A percentile compares a stretch with the other conserved stretches of the same genome.
Conservation (phyloP, 2,113 vertebrate genomes). For the Chitala chitala region DNA sequence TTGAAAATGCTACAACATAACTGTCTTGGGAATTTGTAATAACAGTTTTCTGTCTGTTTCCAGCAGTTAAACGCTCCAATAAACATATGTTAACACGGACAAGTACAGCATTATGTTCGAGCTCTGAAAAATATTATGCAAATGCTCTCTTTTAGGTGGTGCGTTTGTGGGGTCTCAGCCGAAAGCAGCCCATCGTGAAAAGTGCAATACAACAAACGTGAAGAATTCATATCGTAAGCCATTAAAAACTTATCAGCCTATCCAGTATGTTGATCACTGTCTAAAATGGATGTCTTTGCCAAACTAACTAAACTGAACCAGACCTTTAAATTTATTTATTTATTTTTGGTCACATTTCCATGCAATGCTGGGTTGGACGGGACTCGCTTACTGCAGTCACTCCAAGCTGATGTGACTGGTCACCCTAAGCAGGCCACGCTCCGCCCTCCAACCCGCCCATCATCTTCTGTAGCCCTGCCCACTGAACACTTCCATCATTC, state of each 20-base stretch:
- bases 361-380: neutral
- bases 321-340: no score
- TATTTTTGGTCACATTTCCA: neutral
- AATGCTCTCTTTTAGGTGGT: constrained; percentile 27
- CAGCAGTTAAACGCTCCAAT: constrained; percentile 29
- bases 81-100: constrained; percentile 29
- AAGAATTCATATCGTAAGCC: no score
- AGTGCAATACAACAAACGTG: neutral
- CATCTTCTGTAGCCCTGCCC: neutral
- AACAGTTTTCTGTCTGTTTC: neutral
- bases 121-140: constrained; percentile 20
- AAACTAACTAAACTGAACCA: no score
- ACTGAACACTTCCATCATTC: neutral
- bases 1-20: neutral
- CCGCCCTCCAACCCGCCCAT: neutral
- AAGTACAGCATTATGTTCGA: neutral
- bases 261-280: no score
- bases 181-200: neutral
- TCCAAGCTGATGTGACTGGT: neutral
- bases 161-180: constrained; percentile 20
- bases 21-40: neutral
- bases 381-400: neutral
- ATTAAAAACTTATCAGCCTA: no score
- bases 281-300: no score
- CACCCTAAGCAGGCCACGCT: neutral